Percentiles rank a stretch among this genome's conserved stretches.
phyloP scores from a whole-genome alignment of 2,797 vertebrate species.

The Dryobates pubescens region DNA sequence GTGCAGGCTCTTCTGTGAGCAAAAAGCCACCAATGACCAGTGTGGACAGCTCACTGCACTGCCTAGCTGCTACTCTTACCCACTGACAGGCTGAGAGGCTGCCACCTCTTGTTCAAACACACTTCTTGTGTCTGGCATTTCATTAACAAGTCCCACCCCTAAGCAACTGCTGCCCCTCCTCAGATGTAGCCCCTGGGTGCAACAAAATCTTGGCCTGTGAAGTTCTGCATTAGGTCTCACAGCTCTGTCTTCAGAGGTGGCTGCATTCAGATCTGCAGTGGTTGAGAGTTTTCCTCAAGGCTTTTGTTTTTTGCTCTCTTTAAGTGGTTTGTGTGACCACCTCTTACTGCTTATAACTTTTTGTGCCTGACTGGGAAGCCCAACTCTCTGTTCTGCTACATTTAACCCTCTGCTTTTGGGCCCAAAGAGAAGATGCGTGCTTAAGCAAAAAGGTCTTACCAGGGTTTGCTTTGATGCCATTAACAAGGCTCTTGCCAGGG shows the following conservation, averaged over 20 bases:
- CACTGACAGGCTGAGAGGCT: not conserved
- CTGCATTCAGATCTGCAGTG: not conserved
- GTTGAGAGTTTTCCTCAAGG: not conserved
- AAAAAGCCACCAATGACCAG: not conserved
- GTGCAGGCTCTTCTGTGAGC: not conserved
- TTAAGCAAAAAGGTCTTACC: conserved; percentile 75
- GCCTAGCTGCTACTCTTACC: not conserved
- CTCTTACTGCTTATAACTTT: not conserved
- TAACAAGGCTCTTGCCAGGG: conserved; percentile 84
- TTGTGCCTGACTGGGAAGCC: not conserved
- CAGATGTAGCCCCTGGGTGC: not conserved
- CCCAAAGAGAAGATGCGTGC: not conserved
- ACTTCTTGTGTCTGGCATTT: not conserved
- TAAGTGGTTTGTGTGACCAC: not conserved
- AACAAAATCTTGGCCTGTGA: not conserved
- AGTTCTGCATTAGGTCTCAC: not conserved
- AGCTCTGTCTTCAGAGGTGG: not conserved
- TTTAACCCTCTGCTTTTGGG: not conserved
- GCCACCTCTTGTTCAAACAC: not conserved
- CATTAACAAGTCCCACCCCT: not conserved
- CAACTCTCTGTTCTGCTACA: not conserved
- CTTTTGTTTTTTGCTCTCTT: not conserved
- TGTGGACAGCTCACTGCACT: not conserved
- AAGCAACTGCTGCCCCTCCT: not conserved
- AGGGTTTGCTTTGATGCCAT: conserved; percentile 86